phyloP scores from a whole-genome alignment of 2,113 vertebrate genomes.

The Corythoichthys intestinalis region DNA sequence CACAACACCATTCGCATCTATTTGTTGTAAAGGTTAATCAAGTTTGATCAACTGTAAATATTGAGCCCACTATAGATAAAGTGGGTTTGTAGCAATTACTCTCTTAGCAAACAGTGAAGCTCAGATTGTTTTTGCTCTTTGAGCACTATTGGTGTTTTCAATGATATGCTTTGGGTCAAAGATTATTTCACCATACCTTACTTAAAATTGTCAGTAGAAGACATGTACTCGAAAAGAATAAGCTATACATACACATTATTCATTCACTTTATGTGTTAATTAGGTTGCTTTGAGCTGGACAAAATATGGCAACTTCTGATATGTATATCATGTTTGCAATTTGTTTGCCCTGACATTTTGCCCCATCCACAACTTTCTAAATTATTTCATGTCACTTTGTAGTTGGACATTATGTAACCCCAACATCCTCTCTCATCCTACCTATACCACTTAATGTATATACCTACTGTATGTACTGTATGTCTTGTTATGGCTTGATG shows the following conservation, averaged over 20 bases:
- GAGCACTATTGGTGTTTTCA: slow-evolving; percentile 19
- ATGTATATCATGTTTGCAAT: slow-evolving; percentile 36
- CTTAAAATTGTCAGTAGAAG: slow-evolving; percentile 30
- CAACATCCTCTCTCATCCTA: slow-evolving; percentile 35
- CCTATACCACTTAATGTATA: slow-evolving; percentile 25
- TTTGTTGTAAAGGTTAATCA: slow-evolving; percentile 15
- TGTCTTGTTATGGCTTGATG: slow-evolving; percentile 45
- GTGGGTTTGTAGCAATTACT: slow-evolving; percentile 11
- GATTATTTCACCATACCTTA: slow-evolving; percentile 10
- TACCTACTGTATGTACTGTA: slow-evolving; percentile 36
- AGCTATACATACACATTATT: slow-evolving; percentile 31
- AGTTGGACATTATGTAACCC: slow-evolving; percentile 25
- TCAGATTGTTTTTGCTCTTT: slow-evolving; percentile 30
- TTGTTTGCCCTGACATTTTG: slow-evolving; percentile 50
- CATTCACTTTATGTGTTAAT: slow-evolving; percentile 25
- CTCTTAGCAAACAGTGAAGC: slow-evolving; percentile 32
- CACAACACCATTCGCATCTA: slow-evolving; percentile 4
- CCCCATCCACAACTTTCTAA: slow-evolving; percentile 14
- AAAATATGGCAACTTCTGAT: not conserved
- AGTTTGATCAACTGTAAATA: slow-evolving; percentile 12
- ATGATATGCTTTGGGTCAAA: slow-evolving; percentile 14
- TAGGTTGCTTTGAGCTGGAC: slow-evolving; percentile 18
- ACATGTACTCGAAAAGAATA: slow-evolving; percentile 29
- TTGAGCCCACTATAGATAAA: slow-evolving; percentile 14
- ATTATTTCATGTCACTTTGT: slow-evolving; percentile 14